Evolutionary conservation across 2,888 invertebrate species (phyloP), one percentile per base, ranked within the genome.

Genomic region (Dryobota labecula): DNA sequence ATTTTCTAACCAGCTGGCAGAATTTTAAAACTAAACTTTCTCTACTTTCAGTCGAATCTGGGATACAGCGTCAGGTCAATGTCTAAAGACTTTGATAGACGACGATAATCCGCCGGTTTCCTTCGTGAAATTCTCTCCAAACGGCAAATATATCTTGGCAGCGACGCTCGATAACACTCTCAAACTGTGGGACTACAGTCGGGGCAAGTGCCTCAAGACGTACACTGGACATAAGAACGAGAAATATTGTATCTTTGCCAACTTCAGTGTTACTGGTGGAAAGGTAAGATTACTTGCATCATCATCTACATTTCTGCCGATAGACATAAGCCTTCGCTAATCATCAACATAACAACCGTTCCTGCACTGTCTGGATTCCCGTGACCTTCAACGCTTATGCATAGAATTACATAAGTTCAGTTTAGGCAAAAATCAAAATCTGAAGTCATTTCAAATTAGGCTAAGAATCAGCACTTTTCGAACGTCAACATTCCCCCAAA

Each of bases 41-140:
- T 66, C 65, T 67, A 69, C 76, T 95, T 97, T 72, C 92, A 98
- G 99, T 96, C 99, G 99, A 90, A 99, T 99, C 90, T 99, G 99
- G 99, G 99, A 99, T 93, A 99, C 99, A 70, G 99, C 99, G 18
- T 99, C 99, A 57, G 99, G 99, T 0, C 99, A 99, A 93, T 99
- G 99, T 94, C 96, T 99, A 88, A 99, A 99, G 96, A 99, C 99
- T 0, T 96, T 99, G 27, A 99, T 99, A 89, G 99, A 99, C 92
- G 99, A 99, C 91, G 99, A 99, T 91, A 99, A 99, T 95, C 99
- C 99, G 15, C 99, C 99, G 0, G 99, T 99, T 15, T 99, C 99
- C 11, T 99, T 99, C 95, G 99, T 99, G 0, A 99, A 99, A 94
- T 99, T 99, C 95, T 99, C 99, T 62, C 99, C 99, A 0, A 99